phyloP scores from a whole-genome alignment of 2,797 vertebrate species.

The Uromys caudimaculatus region DNA sequence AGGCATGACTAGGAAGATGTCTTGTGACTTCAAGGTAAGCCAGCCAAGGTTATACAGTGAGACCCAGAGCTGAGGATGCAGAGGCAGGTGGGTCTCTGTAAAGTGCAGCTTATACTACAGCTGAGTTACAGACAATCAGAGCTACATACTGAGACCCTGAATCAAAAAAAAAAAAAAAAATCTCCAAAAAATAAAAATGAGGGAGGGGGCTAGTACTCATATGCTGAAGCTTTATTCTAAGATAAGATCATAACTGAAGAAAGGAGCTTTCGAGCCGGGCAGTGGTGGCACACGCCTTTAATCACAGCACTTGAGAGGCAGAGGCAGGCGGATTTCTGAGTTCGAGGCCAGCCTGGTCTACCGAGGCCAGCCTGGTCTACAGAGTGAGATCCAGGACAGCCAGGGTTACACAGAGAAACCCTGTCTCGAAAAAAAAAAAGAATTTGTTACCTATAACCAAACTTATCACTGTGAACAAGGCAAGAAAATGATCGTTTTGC shows the following conservation, averaged over 20 bases:
- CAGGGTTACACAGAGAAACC: no score
- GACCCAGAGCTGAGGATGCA: not conserved
- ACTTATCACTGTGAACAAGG: conserved; percentile 24
- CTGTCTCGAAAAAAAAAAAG: conserved; percentile 12
- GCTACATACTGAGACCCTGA: not conserved
- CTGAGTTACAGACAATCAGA: not conserved
- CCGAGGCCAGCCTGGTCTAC: no score
- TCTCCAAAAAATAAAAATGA: not conserved
- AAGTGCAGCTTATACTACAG: not conserved
- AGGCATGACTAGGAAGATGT: not conserved
- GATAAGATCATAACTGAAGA: conserved; percentile 16
- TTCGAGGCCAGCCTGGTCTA: no score
- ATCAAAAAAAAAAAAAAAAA: not conserved
- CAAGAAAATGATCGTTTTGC: conserved; percentile 24
- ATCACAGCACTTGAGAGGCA: no score
- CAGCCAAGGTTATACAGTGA: not conserved
- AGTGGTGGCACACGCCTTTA: no score
- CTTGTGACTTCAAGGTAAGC: not conserved
- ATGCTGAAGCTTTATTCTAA: not conserved
- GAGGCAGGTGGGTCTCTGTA: not conserved
- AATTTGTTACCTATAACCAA: conserved; percentile 2
- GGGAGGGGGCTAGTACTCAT: not conserved
- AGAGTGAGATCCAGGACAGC: no score
- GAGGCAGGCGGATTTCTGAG: no score
- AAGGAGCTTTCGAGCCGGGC: no score